Evolutionary conservation across 2,888 invertebrate genomes (phyloP), one percentile per base, ranked within the genome.

Genomic region (Amphipyra berbera): DNA sequence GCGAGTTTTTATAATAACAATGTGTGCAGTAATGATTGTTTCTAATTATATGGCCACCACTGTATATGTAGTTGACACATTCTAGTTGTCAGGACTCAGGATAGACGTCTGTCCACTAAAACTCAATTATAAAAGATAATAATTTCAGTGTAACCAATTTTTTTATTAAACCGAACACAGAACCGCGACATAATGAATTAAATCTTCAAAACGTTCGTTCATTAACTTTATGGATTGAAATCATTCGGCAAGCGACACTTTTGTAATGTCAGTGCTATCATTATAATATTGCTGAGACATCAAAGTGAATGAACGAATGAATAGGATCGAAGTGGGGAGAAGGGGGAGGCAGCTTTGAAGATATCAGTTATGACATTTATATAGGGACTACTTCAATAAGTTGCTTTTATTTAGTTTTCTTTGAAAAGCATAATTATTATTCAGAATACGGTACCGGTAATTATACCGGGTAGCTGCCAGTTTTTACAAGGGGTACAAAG

Each of bases 221-320:
- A 84, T 86, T 78, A 86, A 84, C 79, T 82, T 81, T 82, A 82
- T 79, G 76, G 82, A 82, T 86, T 83, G 82, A 80, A 87, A 85
- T 87, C 85, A 85, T 76, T 68, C 76, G 75, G 73, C 79, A 83
- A 85, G 79, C 79, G 84, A 68, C 78, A 79, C 82, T 82, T 86
- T 81, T 76, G 67, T 83, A 86, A 83, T 85, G 86, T 85, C 86
- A 88, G 87, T 88, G 84, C 79, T 77, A 78, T 86, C 85, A 85
- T 90, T 90, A 88, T 86, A 88, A 87, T 83, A 79, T 86, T 77
- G 80, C 80, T 59, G 65, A 73, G 76, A 83, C 82, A 84, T 87
- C 84, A 83, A 87, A 86, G 86, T 82, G 80, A 79, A 81, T 54
- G 56, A 55, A 61, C 30, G 61, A 76, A 86, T 82, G 82, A 80